phyloP scores from a whole-genome alignment of 2,888 invertebrate genomes.

The Iselma pallidipennis region DNA sequence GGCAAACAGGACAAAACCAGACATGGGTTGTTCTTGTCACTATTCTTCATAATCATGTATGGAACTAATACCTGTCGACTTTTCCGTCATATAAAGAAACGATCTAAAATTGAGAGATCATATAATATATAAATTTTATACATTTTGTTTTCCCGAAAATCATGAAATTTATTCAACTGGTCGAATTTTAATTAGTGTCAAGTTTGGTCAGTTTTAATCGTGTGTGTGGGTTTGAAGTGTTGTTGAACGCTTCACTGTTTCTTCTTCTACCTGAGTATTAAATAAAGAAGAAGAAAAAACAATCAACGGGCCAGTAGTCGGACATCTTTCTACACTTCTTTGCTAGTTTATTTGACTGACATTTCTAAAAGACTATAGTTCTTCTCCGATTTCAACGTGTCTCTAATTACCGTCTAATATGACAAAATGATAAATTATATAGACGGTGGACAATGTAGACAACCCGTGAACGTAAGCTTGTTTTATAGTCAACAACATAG shows the following conservation, averaged over 20 bases:
- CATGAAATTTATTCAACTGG: background rate
- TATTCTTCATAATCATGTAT: conserved; percentile 47
- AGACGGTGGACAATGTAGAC: conserved; percentile 1
- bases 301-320: conserved; percentile 1
- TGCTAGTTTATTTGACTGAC: background rate
- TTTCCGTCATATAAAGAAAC: conserved; percentile 20
- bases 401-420: conserved; percentile 2
- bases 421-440: conserved; percentile 3
- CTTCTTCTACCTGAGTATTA: too few species aligned
- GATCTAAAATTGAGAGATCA: background rate
- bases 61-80: conserved; percentile 52
- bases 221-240: background rate
- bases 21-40: conserved; percentile 47
- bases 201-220: background rate
- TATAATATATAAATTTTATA: background rate
- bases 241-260: too few species aligned
- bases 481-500: background rate
- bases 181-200: background rate
- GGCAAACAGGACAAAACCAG: conserved; percentile 35
- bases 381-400: conserved; percentile 1
- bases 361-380: conserved; percentile 2
- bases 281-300: too few species aligned
- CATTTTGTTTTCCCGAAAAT: too few species aligned
- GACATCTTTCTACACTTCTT: conserved; percentile 8
- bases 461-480: background rate